These are phyloP conservation scores for Amphilophus citrinellus DNA, from an alignment of 2,113 vertebrate genomes.

Conservation along the genomic window DNA sequence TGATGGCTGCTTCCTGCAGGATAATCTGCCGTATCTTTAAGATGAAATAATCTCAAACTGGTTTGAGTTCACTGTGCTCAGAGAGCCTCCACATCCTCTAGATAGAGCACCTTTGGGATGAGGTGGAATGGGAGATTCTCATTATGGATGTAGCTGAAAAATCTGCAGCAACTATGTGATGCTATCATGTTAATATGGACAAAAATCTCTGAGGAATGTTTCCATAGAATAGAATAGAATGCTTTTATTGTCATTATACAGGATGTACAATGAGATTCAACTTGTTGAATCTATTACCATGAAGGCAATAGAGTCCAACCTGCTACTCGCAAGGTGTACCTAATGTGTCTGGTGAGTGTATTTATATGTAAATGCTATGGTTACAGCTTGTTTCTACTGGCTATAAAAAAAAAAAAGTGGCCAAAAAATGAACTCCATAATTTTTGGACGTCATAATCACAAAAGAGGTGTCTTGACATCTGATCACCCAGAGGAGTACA, in stretches of 20 bases:
- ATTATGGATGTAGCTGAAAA: background rate
- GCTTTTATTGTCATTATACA: too few relatives aligned
- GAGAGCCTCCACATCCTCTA: background rate
- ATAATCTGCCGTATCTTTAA: background rate
- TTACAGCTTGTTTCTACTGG: background rate
- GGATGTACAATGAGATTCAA: background rate
- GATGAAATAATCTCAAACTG: background rate
- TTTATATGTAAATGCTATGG: background rate
- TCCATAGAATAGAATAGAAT: too few relatives aligned
- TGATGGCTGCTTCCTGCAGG: background rate
- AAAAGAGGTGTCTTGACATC: slow-evolving; percentile 58
- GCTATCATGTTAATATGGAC: background rate
- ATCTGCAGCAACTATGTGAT: background rate
- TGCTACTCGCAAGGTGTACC: background rate
- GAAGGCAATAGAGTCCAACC: background rate
- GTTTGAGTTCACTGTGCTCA: background rate
- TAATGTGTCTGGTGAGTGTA: background rate
- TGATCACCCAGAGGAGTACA: slow-evolving; percentile 42
- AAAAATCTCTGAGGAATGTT: too few relatives aligned
- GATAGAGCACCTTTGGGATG: background rate
- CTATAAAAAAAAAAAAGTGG: background rate
- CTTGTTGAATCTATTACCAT: background rate
- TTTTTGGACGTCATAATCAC: slow-evolving; percentile 42
- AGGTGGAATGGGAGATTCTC: background rate
- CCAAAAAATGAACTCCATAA: background rate